These are phyloP conservation scores for Masticophis lateralis DNA, from an alignment of 2,797 vertebrate genomes.

Conservation along the genomic window DNA sequence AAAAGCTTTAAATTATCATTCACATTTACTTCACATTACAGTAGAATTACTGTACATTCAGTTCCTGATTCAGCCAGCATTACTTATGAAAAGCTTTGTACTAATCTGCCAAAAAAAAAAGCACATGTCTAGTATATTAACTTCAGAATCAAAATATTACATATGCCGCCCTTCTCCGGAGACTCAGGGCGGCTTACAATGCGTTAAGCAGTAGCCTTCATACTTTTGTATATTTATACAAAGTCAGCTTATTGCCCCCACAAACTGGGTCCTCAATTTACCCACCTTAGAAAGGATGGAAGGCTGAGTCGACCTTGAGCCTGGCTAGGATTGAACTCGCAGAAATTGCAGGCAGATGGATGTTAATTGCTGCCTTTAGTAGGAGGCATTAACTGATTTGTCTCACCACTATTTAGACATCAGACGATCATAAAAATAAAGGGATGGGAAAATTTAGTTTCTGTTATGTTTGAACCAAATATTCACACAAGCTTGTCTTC, in stretches of 20 bases:
- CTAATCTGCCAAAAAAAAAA: background rate
- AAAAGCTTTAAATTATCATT: background rate
- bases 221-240: no score
- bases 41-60: background rate
- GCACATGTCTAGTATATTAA: background rate
- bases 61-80: background rate
- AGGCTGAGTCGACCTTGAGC: no score
- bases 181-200: no score
- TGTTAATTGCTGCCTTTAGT: no score
- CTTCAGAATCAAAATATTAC: background rate
- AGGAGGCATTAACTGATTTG: background rate
- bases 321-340: no score
- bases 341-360: no score
- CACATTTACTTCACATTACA: background rate
- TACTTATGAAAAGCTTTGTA: background rate
- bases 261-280: no score
- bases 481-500: slow-evolving; percentile 70
- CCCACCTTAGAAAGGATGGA: no score
- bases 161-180: background rate
- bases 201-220: no score
- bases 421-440: slow-evolving; percentile 11
- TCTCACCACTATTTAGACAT: background rate
- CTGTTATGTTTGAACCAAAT: slow-evolving; percentile 57
- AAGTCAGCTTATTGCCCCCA: no score
- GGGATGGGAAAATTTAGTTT: slow-evolving; percentile 28